phyloP scores from a whole-genome alignment of 2,888 invertebrate species.

The Acanthacorydalis orientalis region DNA sequence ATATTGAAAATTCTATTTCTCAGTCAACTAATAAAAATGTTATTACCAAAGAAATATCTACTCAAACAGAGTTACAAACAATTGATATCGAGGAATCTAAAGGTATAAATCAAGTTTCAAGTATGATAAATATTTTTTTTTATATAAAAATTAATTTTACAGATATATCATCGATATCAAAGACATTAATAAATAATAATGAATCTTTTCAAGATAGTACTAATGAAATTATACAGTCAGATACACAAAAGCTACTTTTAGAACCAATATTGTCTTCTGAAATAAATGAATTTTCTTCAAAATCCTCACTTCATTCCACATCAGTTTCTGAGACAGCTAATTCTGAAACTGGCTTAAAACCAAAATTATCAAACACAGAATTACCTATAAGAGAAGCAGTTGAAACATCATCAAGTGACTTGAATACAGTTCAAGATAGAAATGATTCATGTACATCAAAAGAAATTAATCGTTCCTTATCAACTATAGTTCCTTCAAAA shows the following conservation, averaged over 20 bases:
- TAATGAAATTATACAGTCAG: not conserved
- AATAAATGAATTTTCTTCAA: no score
- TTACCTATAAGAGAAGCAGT: no score
- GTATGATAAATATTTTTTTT: no score
- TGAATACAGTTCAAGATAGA: not conserved
- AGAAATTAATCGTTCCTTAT: not conserved
- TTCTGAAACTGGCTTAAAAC: no score
- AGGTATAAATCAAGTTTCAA: no score
- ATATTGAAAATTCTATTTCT: not conserved
- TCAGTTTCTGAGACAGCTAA: no score
- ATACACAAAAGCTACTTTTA: slow-evolving; percentile 1
- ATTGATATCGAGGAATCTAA: not conserved
- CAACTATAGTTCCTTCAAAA: not conserved
- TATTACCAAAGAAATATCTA: no score
- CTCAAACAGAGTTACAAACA: not conserved
- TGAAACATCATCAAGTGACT: no score
- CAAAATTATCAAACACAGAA: no score
- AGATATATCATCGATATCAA: slow-evolving; percentile 5
- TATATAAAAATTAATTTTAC: not conserved
- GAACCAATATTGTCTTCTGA: no score
- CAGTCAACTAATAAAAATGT: no score
- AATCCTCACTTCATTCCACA: no score
- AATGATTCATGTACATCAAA: not conserved
- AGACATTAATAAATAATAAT: slow-evolving; percentile 2
- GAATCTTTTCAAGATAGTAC: slow-evolving; percentile 1